Evolutionary conservation across 1,140 invertebrate genomes (phyloP).

Genomic region (Pachypeltis micranthus): DNA sequence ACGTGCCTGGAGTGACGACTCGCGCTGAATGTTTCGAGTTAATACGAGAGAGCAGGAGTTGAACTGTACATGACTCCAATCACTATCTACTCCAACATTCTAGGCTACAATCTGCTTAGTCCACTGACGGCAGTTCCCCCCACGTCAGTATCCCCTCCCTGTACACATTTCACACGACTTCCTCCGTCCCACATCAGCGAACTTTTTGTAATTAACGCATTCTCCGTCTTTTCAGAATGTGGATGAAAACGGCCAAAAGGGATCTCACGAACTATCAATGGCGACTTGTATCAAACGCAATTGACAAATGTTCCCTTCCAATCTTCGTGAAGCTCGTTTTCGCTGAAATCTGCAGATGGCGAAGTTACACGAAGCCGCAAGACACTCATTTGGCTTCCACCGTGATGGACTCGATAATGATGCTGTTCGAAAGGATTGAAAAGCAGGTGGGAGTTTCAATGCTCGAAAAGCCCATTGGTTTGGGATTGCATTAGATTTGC

Average conservation of each 20-base stretch:
- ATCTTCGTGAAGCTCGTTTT: slow-evolving; percentile 96
- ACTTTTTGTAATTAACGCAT: not conserved
- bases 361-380: slow-evolving; percentile 87
- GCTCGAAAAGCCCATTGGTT: no score
- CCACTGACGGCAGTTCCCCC: no score
- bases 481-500: no score
- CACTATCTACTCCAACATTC: no score
- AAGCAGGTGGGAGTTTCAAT: slow-evolving; percentile 68
- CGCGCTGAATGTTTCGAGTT: no score
- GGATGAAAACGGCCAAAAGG: slow-evolving; percentile 83
- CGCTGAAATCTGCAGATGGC: slow-evolving; percentile 91
- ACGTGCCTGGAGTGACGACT: no score
- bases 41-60: no score
- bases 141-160: no score
- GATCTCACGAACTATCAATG: slow-evolving; percentile 88
- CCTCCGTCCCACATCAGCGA: no score
- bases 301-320: slow-evolving; percentile 85
- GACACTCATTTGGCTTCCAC: slow-evolving; percentile 85
- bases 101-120: no score
- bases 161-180: no score
- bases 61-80: no score
- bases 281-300: slow-evolving; percentile 84
- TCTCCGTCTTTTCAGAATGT: slow-evolving; percentile 48
- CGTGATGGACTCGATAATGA: slow-evolving; percentile 96
- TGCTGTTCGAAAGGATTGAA: slow-evolving; percentile 89